A percentile compares a stretch with the other conserved stretches of the same genome.
Conservation (phyloP, 2,888 invertebrate species). For the Myopa testacea region DNA sequence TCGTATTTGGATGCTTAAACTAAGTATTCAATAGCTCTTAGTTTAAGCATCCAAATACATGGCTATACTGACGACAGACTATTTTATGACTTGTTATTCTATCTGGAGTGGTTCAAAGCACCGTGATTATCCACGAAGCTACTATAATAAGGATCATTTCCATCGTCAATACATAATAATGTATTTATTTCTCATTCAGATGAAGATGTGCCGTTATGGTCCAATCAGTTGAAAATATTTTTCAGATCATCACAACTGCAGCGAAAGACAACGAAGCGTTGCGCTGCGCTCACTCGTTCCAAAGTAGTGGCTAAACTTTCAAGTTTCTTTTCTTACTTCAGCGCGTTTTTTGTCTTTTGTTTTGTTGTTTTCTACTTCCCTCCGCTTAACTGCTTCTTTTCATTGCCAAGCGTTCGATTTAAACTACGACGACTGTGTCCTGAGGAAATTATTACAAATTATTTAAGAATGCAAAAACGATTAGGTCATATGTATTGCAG, state of each 20-base stretch:
- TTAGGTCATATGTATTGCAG: constrained; percentile 52
- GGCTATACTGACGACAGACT: no score
- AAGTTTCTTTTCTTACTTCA: not conserved
- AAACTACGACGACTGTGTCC: constrained; percentile 44
- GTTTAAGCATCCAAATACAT: no score
- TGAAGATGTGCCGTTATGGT: constrained; percentile 24
- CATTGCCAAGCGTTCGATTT: constrained; percentile 13
- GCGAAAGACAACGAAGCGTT: not conserved
- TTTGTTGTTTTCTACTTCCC: constrained; percentile 46
- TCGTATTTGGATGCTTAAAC: no score
- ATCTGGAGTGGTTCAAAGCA: no score
- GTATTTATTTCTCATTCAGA: constrained; percentile 34
- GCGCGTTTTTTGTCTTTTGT: constrained; percentile 29
- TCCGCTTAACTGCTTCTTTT: constrained; percentile 21
- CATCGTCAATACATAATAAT: constrained; percentile 19
- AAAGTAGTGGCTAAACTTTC: constrained; percentile 55
- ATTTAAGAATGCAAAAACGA: constrained; percentile 67
- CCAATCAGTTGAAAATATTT: constrained; percentile 29
- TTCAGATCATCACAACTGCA: not conserved
- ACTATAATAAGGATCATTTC: constrained; percentile 24
- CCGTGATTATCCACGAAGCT: no score
- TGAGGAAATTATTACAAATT: constrained; percentile 68
- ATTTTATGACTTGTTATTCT: no score
- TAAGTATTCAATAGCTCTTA: no score
- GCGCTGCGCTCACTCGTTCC: constrained; percentile 34